Conservation (phyloP, 2,888 invertebrate genomes). For the Philaethria dido region DNA sequence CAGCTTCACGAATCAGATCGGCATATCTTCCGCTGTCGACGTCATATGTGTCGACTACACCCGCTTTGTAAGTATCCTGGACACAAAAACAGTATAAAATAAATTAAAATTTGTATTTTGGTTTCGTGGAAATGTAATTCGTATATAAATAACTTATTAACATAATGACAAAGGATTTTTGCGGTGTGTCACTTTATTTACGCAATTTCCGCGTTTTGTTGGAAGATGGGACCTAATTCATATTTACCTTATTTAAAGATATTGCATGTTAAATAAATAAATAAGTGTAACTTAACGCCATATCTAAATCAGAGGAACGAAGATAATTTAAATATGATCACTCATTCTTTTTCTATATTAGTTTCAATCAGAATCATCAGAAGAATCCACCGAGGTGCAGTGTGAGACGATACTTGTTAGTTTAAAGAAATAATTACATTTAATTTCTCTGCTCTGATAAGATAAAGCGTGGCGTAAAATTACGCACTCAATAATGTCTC, state of each 20-base stretch:
- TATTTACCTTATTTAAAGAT: too few relatives aligned
- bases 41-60: constrained; percentile 43
- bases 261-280: too few relatives aligned
- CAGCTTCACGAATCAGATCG: constrained; percentile 55
- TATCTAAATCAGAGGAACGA: too few relatives aligned
- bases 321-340: too few relatives aligned
- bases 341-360: too few relatives aligned
- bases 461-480: neutral
- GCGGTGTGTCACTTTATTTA: neutral
- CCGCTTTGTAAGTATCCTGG: constrained; percentile 62
- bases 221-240: too few relatives aligned
- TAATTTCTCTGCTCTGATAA: too few relatives aligned
- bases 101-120: neutral
- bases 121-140: neutral
- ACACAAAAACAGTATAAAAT: constrained; percentile 45
- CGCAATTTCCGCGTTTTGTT: neutral
- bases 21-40: constrained; percentile 45
- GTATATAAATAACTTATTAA: neutral
- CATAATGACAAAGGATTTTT: constrained; percentile 2
- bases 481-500: neutral
- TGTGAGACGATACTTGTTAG: too few relatives aligned
- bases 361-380: too few relatives aligned
- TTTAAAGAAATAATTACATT: too few relatives aligned
- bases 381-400: too few relatives aligned
- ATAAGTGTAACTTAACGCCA: too few relatives aligned